phyloP scores from a whole-genome alignment of 2,797 vertebrate species.

The Pseudochirops corinnae region DNA sequence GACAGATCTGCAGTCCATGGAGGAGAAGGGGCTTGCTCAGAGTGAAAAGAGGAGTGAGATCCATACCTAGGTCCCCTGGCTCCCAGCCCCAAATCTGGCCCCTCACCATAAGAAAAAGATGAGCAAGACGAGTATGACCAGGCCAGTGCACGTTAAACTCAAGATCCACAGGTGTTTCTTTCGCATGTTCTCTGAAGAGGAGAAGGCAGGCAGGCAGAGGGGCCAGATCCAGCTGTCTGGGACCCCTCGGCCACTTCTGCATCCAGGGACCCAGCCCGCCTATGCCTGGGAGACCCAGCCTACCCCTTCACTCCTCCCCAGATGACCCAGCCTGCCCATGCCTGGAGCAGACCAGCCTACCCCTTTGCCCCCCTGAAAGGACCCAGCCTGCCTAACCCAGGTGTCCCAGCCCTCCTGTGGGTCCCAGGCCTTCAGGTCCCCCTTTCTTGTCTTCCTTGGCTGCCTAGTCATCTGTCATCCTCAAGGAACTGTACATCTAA shows the following conservation, averaged over 20 bases:
- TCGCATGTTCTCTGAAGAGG: constrained; percentile 66
- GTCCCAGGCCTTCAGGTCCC: no score
- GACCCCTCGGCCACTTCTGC: neutral
- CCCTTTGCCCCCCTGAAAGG: no score
- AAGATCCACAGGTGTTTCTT: constrained; percentile 72
- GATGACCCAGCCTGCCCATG: no score
- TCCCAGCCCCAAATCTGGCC: neutral
- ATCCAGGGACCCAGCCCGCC: neutral
- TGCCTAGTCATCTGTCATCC: neutral
- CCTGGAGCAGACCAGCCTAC: no score
- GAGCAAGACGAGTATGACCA: constrained; percentile 62
- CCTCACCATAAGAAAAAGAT: constrained; percentile 74
- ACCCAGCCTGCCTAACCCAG: neutral
- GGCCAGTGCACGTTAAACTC: constrained; percentile 64
- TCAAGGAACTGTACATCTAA: neutral
- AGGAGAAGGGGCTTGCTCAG: neutral
- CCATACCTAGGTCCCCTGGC: neutral
- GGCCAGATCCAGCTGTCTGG: neutral
- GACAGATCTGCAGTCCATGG: no score
- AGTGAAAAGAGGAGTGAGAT: neutral
- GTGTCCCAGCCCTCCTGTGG: no score
- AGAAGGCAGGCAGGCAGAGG: neutral
- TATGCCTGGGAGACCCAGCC: no score
- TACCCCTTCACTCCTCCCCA: no score
- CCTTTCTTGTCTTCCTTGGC: neutral